phyloP scores from a whole-genome alignment of 2,888 invertebrate species.

The Nudaria mundana region DNA sequence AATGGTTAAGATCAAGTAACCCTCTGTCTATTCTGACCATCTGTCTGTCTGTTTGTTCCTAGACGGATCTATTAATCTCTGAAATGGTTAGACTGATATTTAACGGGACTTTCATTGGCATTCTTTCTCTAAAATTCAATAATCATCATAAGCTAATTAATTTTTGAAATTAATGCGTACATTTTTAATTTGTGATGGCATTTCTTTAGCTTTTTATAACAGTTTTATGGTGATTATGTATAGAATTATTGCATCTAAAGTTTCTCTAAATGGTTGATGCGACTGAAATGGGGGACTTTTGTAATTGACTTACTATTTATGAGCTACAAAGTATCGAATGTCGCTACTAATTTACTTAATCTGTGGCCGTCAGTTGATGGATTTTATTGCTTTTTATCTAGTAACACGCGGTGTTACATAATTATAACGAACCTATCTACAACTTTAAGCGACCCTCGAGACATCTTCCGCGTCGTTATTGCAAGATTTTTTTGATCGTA shows the following conservation, averaged over 20 bases:
- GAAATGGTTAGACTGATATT: too few species aligned
- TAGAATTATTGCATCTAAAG: conserved; percentile 25
- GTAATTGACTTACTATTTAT: conserved; percentile 25
- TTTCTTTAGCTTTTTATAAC: conserved; percentile 22
- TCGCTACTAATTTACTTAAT: conserved; percentile 6
- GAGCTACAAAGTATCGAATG: conserved; percentile 7
- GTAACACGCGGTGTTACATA: too few species aligned
- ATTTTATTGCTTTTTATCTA: neutral
- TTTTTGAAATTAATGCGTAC: conserved; percentile 25
- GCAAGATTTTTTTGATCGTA: too few species aligned
- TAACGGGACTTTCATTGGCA: too few species aligned
- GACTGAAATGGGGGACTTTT: conserved; percentile 19
- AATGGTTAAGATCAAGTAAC: too few species aligned
- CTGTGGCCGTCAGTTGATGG: neutral
- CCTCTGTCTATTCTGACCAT: too few species aligned
- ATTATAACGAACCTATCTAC: too few species aligned
- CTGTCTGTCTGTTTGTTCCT: too few species aligned
- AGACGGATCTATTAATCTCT: too few species aligned
- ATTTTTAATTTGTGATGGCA: conserved; percentile 22
- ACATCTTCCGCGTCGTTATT: too few species aligned
- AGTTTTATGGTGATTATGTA: conserved; percentile 27
- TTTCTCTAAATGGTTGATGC: conserved; percentile 24
- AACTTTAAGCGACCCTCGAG: too few species aligned
- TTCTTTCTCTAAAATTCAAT: conserved; percentile 19
- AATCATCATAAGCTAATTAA: conserved; percentile 29